Percentiles rank a stretch among this genome's conserved stretches.
These are phyloP conservation scores for Poeciliopsis retropinna DNA, from an alignment of 2,113 vertebrate genomes.

Conservation along the genomic window DNA sequence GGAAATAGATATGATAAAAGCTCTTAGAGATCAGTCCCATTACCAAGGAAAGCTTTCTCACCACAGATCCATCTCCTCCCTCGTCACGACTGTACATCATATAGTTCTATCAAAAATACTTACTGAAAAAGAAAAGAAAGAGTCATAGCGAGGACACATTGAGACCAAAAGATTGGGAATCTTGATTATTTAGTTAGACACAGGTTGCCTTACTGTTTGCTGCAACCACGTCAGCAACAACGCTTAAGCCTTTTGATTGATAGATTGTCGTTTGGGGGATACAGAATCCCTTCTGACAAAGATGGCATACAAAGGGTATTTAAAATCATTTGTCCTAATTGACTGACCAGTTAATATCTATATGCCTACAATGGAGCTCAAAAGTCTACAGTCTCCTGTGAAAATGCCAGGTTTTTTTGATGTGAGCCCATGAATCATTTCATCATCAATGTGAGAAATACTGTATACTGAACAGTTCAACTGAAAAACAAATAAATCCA, in stretches of 20 bases:
- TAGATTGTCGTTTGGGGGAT: background rate
- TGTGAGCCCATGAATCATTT: too few species aligned
- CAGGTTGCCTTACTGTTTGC: constrained; percentile 7
- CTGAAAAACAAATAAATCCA: too few species aligned
- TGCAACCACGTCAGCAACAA: background rate
- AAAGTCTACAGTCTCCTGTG: too few species aligned
- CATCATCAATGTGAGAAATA: too few species aligned
- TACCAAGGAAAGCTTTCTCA: constrained; percentile 46
- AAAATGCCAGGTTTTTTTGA: too few species aligned
- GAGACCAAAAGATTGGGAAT: background rate
- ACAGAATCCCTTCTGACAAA: background rate
- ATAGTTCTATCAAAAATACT: constrained; percentile 31
- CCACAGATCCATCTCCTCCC: constrained; percentile 19
- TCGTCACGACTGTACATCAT: constrained; percentile 1
- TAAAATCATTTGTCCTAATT: background rate
- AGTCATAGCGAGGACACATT: constrained; percentile 2
- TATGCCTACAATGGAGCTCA: background rate
- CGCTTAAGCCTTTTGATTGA: background rate
- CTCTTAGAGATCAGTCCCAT: constrained; percentile 58
- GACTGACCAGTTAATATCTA: background rate
- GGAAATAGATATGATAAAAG: constrained; percentile 65
- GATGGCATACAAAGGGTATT: background rate
- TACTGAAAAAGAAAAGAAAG: constrained; percentile 17
- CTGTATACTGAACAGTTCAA: too few species aligned
- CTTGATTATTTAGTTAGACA: background rate